Percentiles rank a stretch among this genome's conserved stretches.
phyloP scores from a whole-genome alignment of 2,113 vertebrate species.

The Atrichornis clamosus region DNA sequence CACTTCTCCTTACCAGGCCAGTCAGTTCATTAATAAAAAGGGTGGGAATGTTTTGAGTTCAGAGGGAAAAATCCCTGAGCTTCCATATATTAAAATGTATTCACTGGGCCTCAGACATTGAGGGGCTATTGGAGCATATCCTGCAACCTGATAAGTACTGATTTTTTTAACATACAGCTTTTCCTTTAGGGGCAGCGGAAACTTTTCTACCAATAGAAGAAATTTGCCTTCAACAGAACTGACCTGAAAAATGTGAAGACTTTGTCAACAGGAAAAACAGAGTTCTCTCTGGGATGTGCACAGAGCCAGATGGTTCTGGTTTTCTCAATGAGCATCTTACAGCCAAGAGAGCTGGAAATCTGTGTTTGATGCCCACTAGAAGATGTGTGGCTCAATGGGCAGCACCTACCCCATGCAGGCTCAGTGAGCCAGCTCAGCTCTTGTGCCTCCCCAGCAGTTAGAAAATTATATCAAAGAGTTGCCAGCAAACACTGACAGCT shows the following conservation, averaged over 20 bases:
- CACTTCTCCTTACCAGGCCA: background rate
- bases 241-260: background rate
- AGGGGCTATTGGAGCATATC: background rate
- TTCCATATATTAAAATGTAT: background rate
- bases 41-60: background rate
- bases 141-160: background rate
- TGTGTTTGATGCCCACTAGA: background rate
- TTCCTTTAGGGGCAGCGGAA: background rate
- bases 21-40: background rate
- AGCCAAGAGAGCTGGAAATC: background rate
- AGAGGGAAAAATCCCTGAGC: background rate
- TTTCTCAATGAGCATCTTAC: background rate
- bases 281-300: background rate
- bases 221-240: background rate
- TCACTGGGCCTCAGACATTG: background rate
- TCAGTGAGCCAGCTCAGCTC: background rate
- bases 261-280: background rate
- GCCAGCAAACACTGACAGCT: background rate
- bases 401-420: background rate
- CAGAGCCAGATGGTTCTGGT: background rate
- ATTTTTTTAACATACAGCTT: background rate
- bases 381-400: background rate
- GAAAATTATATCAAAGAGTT: background rate
- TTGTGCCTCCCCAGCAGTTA: background rate
- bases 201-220: background rate